A percentile compares a stretch with the other conserved stretches of the same genome.
Evolutionary conservation across 2,888 invertebrate species (phyloP).

Genomic region (Ichneumoninae sp.): DNA sequence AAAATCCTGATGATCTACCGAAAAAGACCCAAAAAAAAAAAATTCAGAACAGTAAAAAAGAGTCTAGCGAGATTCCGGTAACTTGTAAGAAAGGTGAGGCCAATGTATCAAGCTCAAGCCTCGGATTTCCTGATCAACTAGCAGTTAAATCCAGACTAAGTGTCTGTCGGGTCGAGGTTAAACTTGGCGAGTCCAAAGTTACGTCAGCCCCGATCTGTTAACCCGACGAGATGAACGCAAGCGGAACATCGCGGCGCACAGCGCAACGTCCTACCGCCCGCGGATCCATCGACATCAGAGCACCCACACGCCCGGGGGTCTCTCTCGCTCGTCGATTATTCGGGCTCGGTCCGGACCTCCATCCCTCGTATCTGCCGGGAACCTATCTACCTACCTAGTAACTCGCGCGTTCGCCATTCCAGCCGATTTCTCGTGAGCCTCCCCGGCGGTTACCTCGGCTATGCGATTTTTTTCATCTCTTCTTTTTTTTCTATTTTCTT

Average conservation of each 20-base stretch:
- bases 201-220: slow-evolving; percentile 77
- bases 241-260: slow-evolving; percentile 55
- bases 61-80: slow-evolving; percentile 46
- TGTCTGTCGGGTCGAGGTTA: slow-evolving; percentile 78
- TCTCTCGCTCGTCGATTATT: slow-evolving; percentile 65
- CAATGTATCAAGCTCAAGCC: slow-evolving; percentile 78
- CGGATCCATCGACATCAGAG: slow-evolving; percentile 66
- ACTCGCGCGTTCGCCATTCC: slow-evolving; percentile 58
- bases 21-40: slow-evolving; percentile 13
- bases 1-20: neutral
- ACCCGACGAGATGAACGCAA: slow-evolving; percentile 68
- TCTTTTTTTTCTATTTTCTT: neutral
- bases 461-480: slow-evolving; percentile 25
- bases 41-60: slow-evolving; percentile 52
- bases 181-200: slow-evolving; percentile 76
- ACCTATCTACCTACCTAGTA: slow-evolving; percentile 46
- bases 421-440: slow-evolving; percentile 64
- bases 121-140: slow-evolving; percentile 82
- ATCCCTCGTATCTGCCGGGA: slow-evolving; percentile 28
- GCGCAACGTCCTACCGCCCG: slow-evolving; percentile 52
- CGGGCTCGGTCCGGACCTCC: slow-evolving; percentile 47
- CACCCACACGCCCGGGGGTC: slow-evolving; percentile 38
- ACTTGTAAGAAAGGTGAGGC: slow-evolving; percentile 67
- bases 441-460: slow-evolving; percentile 31
- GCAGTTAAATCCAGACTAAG: slow-evolving; percentile 82